Base-by-base conservation (phyloP, 2,797 vertebrate genomes). In the Ficedula albicollis region DNA sequence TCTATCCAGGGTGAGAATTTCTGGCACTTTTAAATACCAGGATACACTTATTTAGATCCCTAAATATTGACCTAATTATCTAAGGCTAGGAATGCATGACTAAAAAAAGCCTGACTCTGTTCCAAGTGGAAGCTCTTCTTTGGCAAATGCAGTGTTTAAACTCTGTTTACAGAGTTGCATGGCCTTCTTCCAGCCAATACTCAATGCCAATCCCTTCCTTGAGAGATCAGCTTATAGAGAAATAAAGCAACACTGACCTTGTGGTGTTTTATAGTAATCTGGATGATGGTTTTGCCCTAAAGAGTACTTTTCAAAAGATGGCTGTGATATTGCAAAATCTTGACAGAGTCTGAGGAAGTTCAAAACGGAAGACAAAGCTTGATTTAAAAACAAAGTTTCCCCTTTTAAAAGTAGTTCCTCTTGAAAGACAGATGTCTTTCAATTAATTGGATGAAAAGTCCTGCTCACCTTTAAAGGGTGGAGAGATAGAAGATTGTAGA, bases 21-120 rank as follows among this genome's bases (percentile, higher is more conserved):
- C 59, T 91, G n/a, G 26, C 60, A 74, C 29, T 63, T 89, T 63
- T 16, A 92, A 77, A 89, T 51, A 32, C 20, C 67, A 77, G 52
- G 20, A 46, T 62, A 49, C 15, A 36, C 22, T 79, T 87, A 70
- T 9, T 70, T 73, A 70, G 29, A 11, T 74, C 23, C 39, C 51
- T 79, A 85, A 91, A 91, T 67, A 85, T 11, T 85, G 76, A 85
- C n/a, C 30, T 70, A 64, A 81, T 89, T 90, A 84, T 78, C 70
- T 75, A 66, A 60, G 29, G 51, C 27, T 84, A 89, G 43, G 63
- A 87, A 94, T 54, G 51, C 11, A 39, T 25, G 30, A 88, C 36
- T 78, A 43, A 68, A 76, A 66, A 83, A 87, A 44, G 14, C 5
- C 5, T 23, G 7, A 79, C 56, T 49, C 19, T 67, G 27, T 79